Evolutionary conservation across 2,797 vertebrate species (phyloP), one percentile per base, ranked within the genome.

Genomic region (Pseudochromis fuscus): DNA sequence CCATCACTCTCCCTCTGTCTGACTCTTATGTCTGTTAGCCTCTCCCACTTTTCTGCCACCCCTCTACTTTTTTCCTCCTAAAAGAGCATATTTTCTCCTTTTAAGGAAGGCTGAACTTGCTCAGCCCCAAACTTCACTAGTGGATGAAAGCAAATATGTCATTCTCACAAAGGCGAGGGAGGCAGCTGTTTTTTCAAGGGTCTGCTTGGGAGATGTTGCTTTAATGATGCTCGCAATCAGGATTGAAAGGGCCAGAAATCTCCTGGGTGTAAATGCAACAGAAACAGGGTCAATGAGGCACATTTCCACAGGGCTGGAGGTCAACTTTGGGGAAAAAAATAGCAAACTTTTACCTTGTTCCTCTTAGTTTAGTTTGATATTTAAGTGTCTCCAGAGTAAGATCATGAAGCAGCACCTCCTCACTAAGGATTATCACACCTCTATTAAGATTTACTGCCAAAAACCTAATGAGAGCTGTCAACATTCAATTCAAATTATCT

Each of bases 81-180:
- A 92, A 93, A 87, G 84, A 89, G 88, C 91, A 93, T 93, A 93
- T 91, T 94, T 93, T 95, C 84, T 93, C 94, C 94, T 93, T 95
- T 93, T 94, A 95, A 93, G 93, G 91, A 92, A 89, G 81, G 61
- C 86, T 82, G 77, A 79, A 84, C 84, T 82, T 67, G 80, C 86
- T 83, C 72, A 16, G 87, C 71, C 81, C n/a, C 64, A 88, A 91
- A 92, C 77, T 81, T 89, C 65, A 86, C 85, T 50, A 56, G 76
- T 62, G 76, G 87, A 87, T 72, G 71, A 78, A 79, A 79, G 85
- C 76, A 83, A 85, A 86, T 90, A 83, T 80, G 87, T 92, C 81
- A 85, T 78, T 81, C 88, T 90, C 73, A 84, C 84, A 87, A 85
- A 88, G 67, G 37, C 72, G 60, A 81, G 85, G 61, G 77, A 82